These are phyloP conservation scores for Ennomos fuscantarius DNA, from an alignment of 2,888 invertebrate genomes.

Conservation along the genomic window DNA sequence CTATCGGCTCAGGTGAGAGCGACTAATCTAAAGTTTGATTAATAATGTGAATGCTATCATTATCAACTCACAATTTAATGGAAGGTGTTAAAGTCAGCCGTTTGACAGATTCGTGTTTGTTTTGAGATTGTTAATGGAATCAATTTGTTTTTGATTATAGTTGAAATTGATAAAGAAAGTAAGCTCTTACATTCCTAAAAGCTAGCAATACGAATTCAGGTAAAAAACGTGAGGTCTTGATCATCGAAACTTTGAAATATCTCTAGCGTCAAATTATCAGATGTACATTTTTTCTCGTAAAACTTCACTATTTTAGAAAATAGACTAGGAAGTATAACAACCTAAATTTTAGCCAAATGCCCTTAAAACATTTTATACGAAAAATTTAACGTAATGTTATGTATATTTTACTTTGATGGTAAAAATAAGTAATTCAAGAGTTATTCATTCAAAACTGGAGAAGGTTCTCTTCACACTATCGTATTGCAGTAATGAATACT, in stretches of 20 bases:
- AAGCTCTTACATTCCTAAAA: too few relatives aligned
- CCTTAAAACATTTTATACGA: too few relatives aligned
- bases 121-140: slow-evolving; percentile 35
- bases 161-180: neutral
- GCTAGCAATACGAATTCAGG: too few relatives aligned
- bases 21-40: slow-evolving; percentile 38
- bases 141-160: slow-evolving; percentile 32
- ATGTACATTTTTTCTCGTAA: too few relatives aligned
- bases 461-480: slow-evolving; percentile 13
- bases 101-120: slow-evolving; percentile 37
- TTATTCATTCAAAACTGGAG: neutral
- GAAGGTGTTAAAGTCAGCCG: slow-evolving; percentile 30
- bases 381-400: too few relatives aligned
- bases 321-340: too few relatives aligned
- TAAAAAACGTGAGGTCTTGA: too few relatives aligned
- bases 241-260: too few relatives aligned
- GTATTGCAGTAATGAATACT: slow-evolving; percentile 22
- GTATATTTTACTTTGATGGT: slow-evolving; percentile 10
- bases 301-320: too few relatives aligned
- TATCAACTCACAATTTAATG: slow-evolving; percentile 30
- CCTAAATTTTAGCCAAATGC: too few relatives aligned
- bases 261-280: too few relatives aligned
- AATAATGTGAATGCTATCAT: slow-evolving; percentile 32
- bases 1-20: slow-evolving; percentile 24
- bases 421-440: neutral